Conservation (phyloP, 2,888 invertebrate species). For the Drosophila buzzatii region DNA sequence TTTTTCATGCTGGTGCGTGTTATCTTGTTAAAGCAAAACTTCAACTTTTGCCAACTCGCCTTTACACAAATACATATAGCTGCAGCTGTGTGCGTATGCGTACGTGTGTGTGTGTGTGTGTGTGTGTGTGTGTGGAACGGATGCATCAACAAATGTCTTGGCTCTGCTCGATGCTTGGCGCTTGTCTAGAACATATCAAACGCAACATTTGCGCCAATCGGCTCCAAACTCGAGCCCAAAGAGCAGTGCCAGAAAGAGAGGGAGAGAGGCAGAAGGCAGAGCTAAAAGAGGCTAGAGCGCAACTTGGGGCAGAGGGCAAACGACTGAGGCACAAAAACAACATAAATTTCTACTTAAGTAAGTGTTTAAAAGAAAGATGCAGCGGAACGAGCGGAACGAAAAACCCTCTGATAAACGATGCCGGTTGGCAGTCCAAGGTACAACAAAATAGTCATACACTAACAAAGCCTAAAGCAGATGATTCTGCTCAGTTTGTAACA, state of each 20-base stretch:
- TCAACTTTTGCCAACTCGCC: conserved; percentile 74
- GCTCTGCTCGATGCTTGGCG: conserved; percentile 48
- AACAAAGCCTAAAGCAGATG: fast-evolving
- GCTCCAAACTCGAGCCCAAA: conserved; percentile 18
- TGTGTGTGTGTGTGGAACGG: conserved; percentile 34
- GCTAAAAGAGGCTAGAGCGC: too few relatives aligned
- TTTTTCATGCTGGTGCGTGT: conserved; percentile 80
- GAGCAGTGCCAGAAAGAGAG: not conserved
- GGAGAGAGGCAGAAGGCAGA: not conserved
- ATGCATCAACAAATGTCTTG: conserved; percentile 68
- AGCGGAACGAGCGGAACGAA: conserved; percentile 29
- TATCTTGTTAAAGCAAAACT: conserved; percentile 79
- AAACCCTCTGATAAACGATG: conserved; percentile 61
- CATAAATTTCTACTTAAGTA: conserved; percentile 80
- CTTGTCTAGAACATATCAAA: conserved; percentile 76
- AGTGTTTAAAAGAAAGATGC: conserved; percentile 77
- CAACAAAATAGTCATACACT: conserved; percentile 32
- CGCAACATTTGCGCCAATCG: conserved; percentile 74
- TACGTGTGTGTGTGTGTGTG: conserved; percentile 18
- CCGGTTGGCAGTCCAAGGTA: conserved; percentile 30
- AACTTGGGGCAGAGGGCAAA: conserved; percentile 9
- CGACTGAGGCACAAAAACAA: conserved; percentile 65
- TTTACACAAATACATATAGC: conserved; percentile 56
- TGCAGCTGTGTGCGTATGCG: conserved; percentile 20
- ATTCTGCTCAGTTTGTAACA: not conserved